phyloP scores from a whole-genome alignment of 2,113 vertebrate species.

The Dinomys branickii region DNA sequence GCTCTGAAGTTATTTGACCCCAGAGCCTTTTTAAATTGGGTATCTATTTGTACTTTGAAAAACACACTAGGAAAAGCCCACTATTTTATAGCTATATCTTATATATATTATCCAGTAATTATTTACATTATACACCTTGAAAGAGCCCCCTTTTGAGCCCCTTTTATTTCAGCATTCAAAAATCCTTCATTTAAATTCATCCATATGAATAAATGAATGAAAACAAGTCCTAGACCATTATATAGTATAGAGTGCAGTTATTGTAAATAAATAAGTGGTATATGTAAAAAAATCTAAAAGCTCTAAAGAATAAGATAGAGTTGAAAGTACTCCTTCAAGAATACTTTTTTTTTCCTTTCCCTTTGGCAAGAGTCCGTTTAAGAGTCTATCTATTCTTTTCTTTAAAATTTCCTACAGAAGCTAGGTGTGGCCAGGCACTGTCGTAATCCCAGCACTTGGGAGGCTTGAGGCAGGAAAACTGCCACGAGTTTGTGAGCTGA shows the following conservation, averaged over 20 bases:
- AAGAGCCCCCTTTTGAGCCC: background rate
- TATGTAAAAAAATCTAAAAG: background rate
- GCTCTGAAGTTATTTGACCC: background rate
- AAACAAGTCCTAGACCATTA: background rate
- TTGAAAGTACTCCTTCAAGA: background rate
- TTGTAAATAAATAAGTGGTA: background rate
- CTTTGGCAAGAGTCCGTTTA: background rate
- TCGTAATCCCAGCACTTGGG: background rate
- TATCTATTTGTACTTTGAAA: background rate
- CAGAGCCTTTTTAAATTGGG: background rate
- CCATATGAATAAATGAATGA: slow-evolving; percentile 9
- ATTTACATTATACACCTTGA: background rate
- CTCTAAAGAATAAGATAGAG: slow-evolving; percentile 13
- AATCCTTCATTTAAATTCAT: background rate
- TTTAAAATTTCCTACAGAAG: background rate
- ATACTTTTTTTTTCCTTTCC: background rate
- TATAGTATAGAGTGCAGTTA: background rate
- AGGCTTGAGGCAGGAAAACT: background rate
- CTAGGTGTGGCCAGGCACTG: background rate
- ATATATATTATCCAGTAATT: background rate
- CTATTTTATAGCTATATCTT: background rate
- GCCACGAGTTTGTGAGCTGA: too few species aligned
- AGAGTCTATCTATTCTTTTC: background rate
- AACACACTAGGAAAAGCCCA: slow-evolving; percentile 29
- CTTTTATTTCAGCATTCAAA: slow-evolving; percentile 10